phyloP scores from a whole-genome alignment of 2,113 vertebrate species.

The Bubo blakistoni region DNA sequence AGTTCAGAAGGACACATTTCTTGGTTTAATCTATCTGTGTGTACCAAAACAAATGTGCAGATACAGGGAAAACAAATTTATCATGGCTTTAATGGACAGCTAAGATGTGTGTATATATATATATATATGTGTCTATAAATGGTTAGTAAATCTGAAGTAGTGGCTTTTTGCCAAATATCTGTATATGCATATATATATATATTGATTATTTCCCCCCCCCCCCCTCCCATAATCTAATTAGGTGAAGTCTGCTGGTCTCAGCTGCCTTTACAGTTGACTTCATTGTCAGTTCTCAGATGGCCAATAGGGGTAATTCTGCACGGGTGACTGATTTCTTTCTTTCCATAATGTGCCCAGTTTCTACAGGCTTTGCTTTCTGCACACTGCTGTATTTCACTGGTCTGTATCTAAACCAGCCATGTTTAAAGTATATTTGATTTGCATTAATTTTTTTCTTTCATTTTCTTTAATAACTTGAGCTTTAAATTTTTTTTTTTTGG shows the following conservation, averaged over 20 bases:
- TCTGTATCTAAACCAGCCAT: background rate
- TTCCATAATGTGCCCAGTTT: background rate
- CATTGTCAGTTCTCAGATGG: constrained; percentile 62
- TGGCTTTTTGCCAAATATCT: background rate
- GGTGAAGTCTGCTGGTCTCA: constrained; percentile 27
- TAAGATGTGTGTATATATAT: background rate
- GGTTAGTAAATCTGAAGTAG: background rate
- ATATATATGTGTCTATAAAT: background rate
- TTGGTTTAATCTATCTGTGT: background rate
- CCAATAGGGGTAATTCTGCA: constrained; percentile 42
- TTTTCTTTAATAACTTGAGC: background rate
- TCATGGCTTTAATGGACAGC: background rate
- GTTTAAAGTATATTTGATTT: background rate
- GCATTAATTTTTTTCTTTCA: background rate
- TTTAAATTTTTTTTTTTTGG: background rate
- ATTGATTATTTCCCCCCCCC: background rate
- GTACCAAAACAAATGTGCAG: background rate
- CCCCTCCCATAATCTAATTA: constrained; percentile 1
- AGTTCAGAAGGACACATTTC: background rate
- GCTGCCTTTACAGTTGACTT: constrained; percentile 58
- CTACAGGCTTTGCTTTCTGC: constrained; percentile 1
- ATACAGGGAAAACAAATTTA: background rate
- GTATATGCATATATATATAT: background rate
- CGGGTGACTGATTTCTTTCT: background rate
- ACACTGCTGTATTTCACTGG: background rate